A percentile compares a stretch with the other conserved stretches of the same genome.
These are phyloP conservation scores for Adrianichthys oophorus DNA, from an alignment of 2,797 vertebrate genomes.

Conservation along the genomic window DNA sequence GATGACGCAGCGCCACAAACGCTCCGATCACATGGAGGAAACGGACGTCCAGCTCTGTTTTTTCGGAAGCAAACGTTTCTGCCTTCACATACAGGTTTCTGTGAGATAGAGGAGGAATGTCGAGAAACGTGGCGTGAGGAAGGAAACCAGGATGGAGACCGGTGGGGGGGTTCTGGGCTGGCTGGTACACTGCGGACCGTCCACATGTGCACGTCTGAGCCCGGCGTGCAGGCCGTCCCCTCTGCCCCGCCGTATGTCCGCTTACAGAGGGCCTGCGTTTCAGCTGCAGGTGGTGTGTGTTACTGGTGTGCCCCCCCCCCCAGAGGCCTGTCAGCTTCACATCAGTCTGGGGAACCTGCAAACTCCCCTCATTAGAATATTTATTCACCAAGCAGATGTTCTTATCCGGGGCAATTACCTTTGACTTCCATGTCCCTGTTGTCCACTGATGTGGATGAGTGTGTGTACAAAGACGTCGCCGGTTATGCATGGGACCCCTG, in stretches of 20 bases:
- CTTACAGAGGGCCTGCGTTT: conserved; percentile 45
- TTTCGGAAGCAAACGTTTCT: too few relatives aligned
- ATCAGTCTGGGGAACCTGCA: conserved; percentile 66
- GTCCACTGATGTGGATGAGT: conserved; percentile 72
- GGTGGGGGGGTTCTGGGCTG: too few relatives aligned
- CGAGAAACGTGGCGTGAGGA: too few relatives aligned
- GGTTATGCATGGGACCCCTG: conserved; percentile 65
- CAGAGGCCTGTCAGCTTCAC: conserved; percentile 64
- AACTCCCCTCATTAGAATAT: conserved; percentile 79
- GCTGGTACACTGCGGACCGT: too few relatives aligned
- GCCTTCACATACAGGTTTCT: too few relatives aligned
- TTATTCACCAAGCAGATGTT: conserved; percentile 82
- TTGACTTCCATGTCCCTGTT: conserved; percentile 77
- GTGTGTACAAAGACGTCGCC: conserved; percentile 64
- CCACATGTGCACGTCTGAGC: background rate
- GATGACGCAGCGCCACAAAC: too few relatives aligned
- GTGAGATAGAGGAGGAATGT: too few relatives aligned
- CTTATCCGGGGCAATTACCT: conserved; percentile 80
- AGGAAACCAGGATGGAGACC: too few relatives aligned
- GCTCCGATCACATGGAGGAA: too few relatives aligned
- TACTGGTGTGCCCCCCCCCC: conserved; percentile 65
- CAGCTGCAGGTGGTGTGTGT: conserved; percentile 63
- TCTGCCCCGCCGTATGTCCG: conserved; percentile 1
- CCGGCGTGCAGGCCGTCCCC: conserved; percentile 32
- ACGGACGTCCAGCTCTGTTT: too few relatives aligned